Percentiles rank a stretch among this genome's conserved stretches.
Evolutionary conservation across 1,140 invertebrate genomes (phyloP).

Genomic region (Agraylea sexmaculata): DNA sequence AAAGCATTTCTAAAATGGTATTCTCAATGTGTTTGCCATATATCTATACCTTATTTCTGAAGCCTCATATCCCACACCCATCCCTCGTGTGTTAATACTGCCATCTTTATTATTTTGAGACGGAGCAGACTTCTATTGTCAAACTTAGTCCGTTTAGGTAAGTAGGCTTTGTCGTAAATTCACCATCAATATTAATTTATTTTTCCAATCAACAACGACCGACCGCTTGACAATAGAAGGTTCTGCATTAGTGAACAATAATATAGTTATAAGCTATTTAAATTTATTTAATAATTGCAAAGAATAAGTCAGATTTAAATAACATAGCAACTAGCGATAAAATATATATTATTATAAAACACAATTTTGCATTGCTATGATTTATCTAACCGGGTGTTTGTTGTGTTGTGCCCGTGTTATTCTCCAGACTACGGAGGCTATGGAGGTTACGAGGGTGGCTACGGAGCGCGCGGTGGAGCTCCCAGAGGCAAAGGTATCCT

Average conservation of each 20-base stretch:
- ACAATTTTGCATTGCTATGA: neutral
- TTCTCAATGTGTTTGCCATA: constrained; percentile 51
- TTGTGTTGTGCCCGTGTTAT: constrained; percentile 36
- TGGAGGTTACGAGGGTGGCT: constrained; percentile 68
- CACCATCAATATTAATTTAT: neutral
- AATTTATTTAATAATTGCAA: neutral
- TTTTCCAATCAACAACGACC: no score
- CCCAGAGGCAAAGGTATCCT: constrained; percentile 66
- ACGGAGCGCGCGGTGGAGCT: constrained; percentile 62
- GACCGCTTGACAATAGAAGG: constrained; percentile 13
- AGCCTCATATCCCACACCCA: constrained; percentile 21
- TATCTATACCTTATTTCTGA: constrained; percentile 33
- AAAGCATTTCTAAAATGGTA: constrained; percentile 48
- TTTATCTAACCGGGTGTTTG: constrained; percentile 22
- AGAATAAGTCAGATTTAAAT: constrained; percentile 1
- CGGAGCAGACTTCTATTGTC: constrained; percentile 14
- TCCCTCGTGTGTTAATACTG: constrained; percentile 15
- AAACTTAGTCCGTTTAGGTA: constrained; percentile 7
- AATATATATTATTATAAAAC: neutral
- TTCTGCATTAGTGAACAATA: constrained; percentile 4
- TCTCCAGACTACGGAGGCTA: constrained; percentile 64
- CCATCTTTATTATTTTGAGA: no score
- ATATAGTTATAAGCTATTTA: constrained; percentile 1
- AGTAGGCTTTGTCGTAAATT: neutral
- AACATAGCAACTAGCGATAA: neutral